These are phyloP conservation scores for Seira musarum DNA, from an alignment of 2,888 invertebrate genomes.

Conservation along the genomic window DNA sequence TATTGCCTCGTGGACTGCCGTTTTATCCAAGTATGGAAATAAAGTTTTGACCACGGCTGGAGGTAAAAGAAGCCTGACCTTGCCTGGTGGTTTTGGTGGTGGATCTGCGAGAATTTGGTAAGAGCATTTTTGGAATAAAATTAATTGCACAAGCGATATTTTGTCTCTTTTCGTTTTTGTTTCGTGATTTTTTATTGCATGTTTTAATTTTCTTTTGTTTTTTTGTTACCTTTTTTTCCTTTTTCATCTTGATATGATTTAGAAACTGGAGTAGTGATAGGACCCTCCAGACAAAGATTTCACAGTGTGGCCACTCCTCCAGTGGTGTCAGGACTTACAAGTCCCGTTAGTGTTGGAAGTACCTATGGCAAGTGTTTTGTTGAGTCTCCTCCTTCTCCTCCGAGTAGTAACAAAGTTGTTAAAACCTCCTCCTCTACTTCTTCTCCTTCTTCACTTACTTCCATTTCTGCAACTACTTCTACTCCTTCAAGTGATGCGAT, in stretches of 20 bases:
- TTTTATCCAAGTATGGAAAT: constrained; percentile 64
- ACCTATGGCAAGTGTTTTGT: constrained; percentile 62
- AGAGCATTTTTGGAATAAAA: neutral
- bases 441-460: constrained; percentile 32
- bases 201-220: constrained; percentile 4
- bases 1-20: constrained; percentile 64
- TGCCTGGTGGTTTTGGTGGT: constrained; percentile 64
- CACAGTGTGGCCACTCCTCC: constrained; percentile 63
- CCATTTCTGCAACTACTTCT: constrained; percentile 32
- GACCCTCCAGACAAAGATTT: constrained; percentile 64
- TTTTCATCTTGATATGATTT: constrained; percentile 11
- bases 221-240: neutral
- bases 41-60: constrained; percentile 62
- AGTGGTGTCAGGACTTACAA: constrained; percentile 48
- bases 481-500: constrained; percentile 35
- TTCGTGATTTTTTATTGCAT: neutral
- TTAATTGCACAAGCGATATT: neutral
- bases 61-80: constrained; percentile 63
- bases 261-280: constrained; percentile 67
- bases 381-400: constrained; percentile 50
- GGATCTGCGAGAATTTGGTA: constrained; percentile 63
- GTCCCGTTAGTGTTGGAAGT: constrained; percentile 54
- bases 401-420: constrained; percentile 41
- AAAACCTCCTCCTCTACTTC: constrained; percentile 44
- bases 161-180: neutral